Conservation (phyloP, 2,888 invertebrate genomes). For the Pyrrhopygopsis socrates region DNA sequence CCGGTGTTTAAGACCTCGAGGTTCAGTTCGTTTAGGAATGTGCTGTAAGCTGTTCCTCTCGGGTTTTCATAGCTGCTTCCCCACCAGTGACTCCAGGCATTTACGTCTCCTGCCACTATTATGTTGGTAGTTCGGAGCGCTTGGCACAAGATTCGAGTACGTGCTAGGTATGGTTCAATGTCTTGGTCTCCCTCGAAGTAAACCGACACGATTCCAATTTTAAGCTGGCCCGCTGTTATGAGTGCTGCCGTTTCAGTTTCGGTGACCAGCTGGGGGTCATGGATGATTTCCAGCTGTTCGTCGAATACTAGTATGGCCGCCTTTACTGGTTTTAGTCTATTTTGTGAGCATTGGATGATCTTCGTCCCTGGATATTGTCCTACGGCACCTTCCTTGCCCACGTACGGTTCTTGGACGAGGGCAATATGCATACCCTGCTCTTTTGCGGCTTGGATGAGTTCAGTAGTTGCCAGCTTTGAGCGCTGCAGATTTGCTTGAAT, state of each 20-base stretch:
- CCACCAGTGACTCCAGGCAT: constrained; percentile 11
- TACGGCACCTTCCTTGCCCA: constrained; percentile 57
- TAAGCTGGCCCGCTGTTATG: constrained; percentile 20
- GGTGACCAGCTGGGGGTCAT: constrained; percentile 78
- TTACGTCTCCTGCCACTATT: background rate
- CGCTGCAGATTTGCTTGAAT: constrained; percentile 82
- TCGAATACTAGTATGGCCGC: constrained; percentile 65
- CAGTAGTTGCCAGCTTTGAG: constrained; percentile 73
- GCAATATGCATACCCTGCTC: constrained; percentile 42
- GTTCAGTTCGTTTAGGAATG: background rate
- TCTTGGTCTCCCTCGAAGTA: constrained; percentile 76
- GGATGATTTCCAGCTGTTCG: constrained; percentile 55
- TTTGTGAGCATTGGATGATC: background rate
- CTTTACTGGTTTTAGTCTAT: background rate
- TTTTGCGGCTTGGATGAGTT: constrained; percentile 63
- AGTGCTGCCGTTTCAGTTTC: constrained; percentile 75
- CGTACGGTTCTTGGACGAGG: constrained; percentile 86
- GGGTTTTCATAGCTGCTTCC: background rate
- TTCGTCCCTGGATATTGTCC: background rate
- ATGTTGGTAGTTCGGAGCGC: background rate
- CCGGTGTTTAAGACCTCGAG: background rate
- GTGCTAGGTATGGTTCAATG: constrained; percentile 27
- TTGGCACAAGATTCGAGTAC: background rate
- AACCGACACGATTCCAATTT: constrained; percentile 69
- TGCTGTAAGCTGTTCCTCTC: background rate